Percentiles rank a stretch among this genome's conserved stretches.
phyloP scores from a whole-genome alignment of 2,888 invertebrate species.

The Eupithecia pulchellata region DNA sequence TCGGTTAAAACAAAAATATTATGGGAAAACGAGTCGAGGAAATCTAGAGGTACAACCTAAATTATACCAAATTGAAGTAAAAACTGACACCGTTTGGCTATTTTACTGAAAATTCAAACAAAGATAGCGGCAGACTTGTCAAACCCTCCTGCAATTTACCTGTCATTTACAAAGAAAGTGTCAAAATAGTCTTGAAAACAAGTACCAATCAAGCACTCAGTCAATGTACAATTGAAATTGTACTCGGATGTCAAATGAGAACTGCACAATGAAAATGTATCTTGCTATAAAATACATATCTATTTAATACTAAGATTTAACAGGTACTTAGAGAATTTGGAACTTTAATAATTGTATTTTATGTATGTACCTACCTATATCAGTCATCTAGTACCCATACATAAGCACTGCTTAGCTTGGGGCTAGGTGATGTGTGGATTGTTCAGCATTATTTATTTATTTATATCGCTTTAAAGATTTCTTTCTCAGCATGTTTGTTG shows the following conservation, averaged over 20 bases:
- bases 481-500: neutral
- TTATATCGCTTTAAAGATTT: neutral
- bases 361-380: too few species aligned
- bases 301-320: too few species aligned
- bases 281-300: too few species aligned
- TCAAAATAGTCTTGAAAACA: constrained; percentile 24
- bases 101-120: neutral
- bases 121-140: neutral
- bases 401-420: too few species aligned
- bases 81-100: neutral
- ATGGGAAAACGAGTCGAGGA: neutral
- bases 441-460: too few species aligned
- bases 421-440: too few species aligned
- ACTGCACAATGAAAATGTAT: neutral
- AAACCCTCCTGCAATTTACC: neutral
- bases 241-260: constrained; percentile 2
- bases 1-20: too few species aligned
- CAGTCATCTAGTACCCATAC: too few species aligned
- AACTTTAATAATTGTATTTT: too few species aligned
- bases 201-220: constrained; percentile 7
- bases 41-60: neutral
- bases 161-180: constrained; percentile 16
- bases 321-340: too few species aligned
- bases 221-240: constrained; percentile 16
- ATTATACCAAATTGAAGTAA: neutral